A percentile compares a stretch with the other conserved stretches of the same genome.
phyloP scores from a whole-genome alignment of 2,797 vertebrate genomes.

The Cheirogaleus major region DNA sequence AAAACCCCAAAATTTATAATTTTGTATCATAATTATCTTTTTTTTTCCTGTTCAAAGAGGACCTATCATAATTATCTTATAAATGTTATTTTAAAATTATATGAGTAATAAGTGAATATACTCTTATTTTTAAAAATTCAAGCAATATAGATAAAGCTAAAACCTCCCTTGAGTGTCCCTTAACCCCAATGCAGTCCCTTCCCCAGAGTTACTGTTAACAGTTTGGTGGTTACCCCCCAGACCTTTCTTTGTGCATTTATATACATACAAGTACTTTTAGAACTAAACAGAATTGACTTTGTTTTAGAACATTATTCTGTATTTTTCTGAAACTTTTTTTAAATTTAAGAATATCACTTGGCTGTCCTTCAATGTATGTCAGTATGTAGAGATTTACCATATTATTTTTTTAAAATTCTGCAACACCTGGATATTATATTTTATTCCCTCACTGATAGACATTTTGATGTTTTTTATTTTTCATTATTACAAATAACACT shows the following conservation, averaged over 20 bases:
- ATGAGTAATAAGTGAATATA: not conserved
- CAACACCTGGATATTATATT: not conserved
- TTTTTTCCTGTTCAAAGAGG: too few species aligned
- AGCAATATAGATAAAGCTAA: not conserved
- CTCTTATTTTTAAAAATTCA: not conserved
- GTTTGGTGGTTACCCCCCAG: not conserved
- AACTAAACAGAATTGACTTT: slow-evolving; percentile 11
- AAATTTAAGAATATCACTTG: not conserved
- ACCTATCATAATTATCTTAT: not conserved
- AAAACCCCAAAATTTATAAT: not conserved
- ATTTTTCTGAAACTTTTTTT: slow-evolving; percentile 34
- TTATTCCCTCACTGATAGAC: not conserved
- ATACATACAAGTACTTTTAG: not conserved
- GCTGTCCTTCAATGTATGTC: not conserved
- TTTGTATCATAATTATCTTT: not conserved
- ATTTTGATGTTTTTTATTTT: slow-evolving; percentile 23
- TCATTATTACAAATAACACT: not conserved
- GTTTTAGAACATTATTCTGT: slow-evolving; percentile 19
- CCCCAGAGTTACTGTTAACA: not conserved
- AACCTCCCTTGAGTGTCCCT: not conserved
- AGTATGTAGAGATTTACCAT: not conserved
- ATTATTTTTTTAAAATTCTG: not conserved
- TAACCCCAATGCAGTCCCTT: not conserved
- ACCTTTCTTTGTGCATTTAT: not conserved
- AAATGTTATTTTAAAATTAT: slow-evolving; percentile 10